phyloP scores from a whole-genome alignment of 37 sponge, comb jelly and placozoan species.

The Amphimedon queenslandica region DNA sequence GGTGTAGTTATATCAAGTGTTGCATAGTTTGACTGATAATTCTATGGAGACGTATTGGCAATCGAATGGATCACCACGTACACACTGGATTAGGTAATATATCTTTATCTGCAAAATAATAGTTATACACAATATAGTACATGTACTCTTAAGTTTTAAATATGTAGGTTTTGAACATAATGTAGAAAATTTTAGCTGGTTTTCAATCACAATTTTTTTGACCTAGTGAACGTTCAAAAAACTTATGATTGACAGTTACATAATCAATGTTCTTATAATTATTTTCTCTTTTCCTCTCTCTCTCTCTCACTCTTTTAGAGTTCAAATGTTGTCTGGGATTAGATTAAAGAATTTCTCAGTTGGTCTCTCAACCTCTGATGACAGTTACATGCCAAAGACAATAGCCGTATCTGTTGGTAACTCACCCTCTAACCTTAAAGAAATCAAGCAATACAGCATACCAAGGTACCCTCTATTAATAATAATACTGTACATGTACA shows the following conservation, averaged over 20 bases:
- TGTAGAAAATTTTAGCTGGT: no score
- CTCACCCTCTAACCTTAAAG: conserved; percentile 26
- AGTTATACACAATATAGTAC: no score
- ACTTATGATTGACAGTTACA: no score
- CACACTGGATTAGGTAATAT: conserved; percentile 77
- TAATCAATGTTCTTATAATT: no score
- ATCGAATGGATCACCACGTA: conserved; percentile 76
- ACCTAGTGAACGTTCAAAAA: no score
- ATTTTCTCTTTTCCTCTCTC: no score
- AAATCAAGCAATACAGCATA: conserved; percentile 40
- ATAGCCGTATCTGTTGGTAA: conserved; percentile 56
- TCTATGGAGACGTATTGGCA: conserved; percentile 66
- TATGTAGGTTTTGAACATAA: no score
- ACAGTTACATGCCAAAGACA: conserved; percentile 82
- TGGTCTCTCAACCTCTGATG: conserved; percentile 45
- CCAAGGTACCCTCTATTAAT: conserved; percentile 32
- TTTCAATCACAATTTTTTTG: no score
- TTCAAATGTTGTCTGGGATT: conserved; percentile 48
- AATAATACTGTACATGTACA: no score
- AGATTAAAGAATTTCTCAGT: conserved; percentile 52
- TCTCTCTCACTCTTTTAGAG: conserved; percentile 10
- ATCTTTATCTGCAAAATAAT: no score
- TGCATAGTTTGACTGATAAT: conserved; percentile 36
- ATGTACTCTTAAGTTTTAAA: no score
- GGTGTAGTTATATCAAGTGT: no score